Base-by-base conservation (phyloP, 2,797 vertebrate species). In the Acanthis flammea region DNA sequence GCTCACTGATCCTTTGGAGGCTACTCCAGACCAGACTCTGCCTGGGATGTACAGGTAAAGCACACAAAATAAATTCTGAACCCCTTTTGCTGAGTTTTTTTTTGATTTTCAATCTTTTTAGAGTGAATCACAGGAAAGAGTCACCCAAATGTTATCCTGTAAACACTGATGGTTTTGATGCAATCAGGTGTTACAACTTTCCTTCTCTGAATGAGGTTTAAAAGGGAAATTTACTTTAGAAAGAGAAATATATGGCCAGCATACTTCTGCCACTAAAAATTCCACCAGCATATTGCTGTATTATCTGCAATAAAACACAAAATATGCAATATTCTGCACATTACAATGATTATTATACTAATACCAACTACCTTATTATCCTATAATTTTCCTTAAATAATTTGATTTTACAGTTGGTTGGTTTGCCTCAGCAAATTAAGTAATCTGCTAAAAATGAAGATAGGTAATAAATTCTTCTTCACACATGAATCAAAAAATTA, bases 381-480 rank as follows among this genome's bases (percentile, higher is more conserved):
- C 22, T 67, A 63, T 87, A 81, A 93, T 86, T 88, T 85, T 87
- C 86, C 83, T 88, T 93, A 95, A 95, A 88, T 92, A 95, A 95
- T 92, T 88, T 92, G 67, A 95, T 96, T 95, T 95, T 94, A 76
- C 51, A 78, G 33, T 88, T 93, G 76, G 48, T 54, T 91, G 70
- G 37, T 93, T 91, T 86, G 30, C 66, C n/a, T 68, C 58, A 78
- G 66, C 80, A 83, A 92, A 91, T 91, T 74, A 94, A 85, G 68
- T 67, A 80, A 90, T 48, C 57, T 2, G 3, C 73, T 66, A 55
- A 75, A 76, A 95, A 81, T 47, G 60, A 76, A 88, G 66, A 88
- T 42, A n/a, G 58, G 33, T 91, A 92, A 84, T 91, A 81, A 91
- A 78, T 33, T 66, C 45, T 65, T 94, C 61, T 83, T 60, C 50